Percentiles rank a stretch among this genome's conserved stretches.
Conservation (phyloP, 2,888 invertebrate species). For the Alloplasta piceator region DNA sequence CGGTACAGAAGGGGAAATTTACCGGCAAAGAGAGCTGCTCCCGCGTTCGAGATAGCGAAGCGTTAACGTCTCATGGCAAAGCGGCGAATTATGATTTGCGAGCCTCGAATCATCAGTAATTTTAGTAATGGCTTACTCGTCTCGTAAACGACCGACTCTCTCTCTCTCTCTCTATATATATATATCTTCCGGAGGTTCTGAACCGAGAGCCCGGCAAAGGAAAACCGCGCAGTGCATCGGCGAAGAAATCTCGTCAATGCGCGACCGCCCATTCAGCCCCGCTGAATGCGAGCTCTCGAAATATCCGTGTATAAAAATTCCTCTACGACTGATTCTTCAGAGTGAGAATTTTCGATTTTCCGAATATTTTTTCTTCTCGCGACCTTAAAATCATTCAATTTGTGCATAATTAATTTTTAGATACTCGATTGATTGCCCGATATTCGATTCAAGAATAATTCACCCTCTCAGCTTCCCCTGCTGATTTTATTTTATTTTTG, state of each 20-base stretch:
- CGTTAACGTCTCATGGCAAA: slow-evolving; percentile 68
- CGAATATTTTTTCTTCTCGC: too few species aligned
- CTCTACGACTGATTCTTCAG: neutral
- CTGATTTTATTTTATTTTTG: too few species aligned
- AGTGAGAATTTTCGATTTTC: too few species aligned
- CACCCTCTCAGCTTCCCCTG: too few species aligned
- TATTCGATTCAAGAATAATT: too few species aligned
- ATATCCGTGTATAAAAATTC: slow-evolving; percentile 53
- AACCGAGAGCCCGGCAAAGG: slow-evolving; percentile 43
- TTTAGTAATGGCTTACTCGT: slow-evolving; percentile 82
- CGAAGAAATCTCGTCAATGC: slow-evolving; percentile 56
- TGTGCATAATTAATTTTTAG: too few species aligned
- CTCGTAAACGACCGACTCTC: slow-evolving; percentile 63
- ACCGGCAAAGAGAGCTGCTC: slow-evolving; percentile 48
- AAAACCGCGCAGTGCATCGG: slow-evolving; percentile 69
- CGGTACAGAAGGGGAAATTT: slow-evolving; percentile 21
- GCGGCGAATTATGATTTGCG: slow-evolving; percentile 82
- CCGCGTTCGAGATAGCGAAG: slow-evolving; percentile 62
- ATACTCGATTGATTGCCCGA: too few species aligned
- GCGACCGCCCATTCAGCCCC: slow-evolving; percentile 37
- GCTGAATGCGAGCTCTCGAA: slow-evolving; percentile 68
- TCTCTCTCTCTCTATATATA: too few species aligned
- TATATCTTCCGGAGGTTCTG: slow-evolving; percentile 24
- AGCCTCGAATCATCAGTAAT: slow-evolving; percentile 81
- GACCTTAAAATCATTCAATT: too few species aligned